Evolutionary conservation across 2,888 invertebrate genomes (phyloP).

Genomic region (Hecatera dysodea): DNA sequence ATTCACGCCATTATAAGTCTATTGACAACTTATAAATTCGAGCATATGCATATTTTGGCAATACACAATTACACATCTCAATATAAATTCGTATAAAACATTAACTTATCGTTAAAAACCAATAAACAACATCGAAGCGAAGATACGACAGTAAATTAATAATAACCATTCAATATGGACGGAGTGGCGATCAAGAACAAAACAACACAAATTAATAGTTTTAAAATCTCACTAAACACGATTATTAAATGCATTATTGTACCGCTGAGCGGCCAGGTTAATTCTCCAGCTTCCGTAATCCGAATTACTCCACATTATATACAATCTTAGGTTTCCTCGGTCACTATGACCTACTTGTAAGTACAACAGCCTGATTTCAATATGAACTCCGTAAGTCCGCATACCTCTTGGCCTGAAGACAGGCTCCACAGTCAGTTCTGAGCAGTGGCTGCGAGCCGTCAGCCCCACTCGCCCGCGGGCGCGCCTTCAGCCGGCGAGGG

Average conservation of each 20-base stretch:
- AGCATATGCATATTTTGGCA: slow-evolving; percentile 1
- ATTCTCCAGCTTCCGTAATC: slow-evolving; percentile 55
- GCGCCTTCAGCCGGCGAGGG: slow-evolving; percentile 63
- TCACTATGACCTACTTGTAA: slow-evolving; percentile 39
- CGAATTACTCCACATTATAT: slow-evolving; percentile 44
- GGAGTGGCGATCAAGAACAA: slow-evolving; percentile 74
- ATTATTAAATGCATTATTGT: slow-evolving; percentile 83
- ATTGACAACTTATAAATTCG: background rate
- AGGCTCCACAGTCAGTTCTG: slow-evolving; percentile 39
- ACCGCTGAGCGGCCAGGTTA: slow-evolving; percentile 66
- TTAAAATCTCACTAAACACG: slow-evolving; percentile 78
- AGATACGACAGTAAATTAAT: slow-evolving; percentile 58
- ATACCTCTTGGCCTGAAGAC: slow-evolving; percentile 31
- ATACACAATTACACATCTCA: slow-evolving; percentile 25
- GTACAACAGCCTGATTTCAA: slow-evolving; percentile 36
- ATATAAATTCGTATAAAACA: slow-evolving; percentile 18
- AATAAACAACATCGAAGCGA: slow-evolving; percentile 64
- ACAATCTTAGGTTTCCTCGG: slow-evolving; percentile 52
- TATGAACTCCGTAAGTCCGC: slow-evolving; percentile 34
- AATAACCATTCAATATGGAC: slow-evolving; percentile 72
- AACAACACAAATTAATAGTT: slow-evolving; percentile 66
- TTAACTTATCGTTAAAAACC: slow-evolving; percentile 58
- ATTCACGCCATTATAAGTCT: background rate
- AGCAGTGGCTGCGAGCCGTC: slow-evolving; percentile 52
- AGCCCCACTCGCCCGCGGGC: slow-evolving; percentile 77